These are phyloP conservation scores for Atopsyche davidsoni DNA, from an alignment of 1,140 invertebrate species.

Conservation along the genomic window DNA sequence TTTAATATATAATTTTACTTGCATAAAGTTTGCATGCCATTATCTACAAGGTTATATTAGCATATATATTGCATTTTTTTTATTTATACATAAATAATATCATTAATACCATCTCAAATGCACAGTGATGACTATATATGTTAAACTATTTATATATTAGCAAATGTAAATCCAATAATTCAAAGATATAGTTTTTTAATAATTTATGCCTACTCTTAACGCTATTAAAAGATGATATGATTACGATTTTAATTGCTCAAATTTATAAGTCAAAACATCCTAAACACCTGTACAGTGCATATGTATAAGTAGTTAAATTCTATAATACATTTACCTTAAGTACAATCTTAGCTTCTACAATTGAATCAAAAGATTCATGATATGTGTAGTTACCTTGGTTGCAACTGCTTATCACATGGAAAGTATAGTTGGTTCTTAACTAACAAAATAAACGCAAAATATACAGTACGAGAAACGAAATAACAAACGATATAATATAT, in stretches of 20 bases:
- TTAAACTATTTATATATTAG: too few species aligned
- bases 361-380: slow-evolving; percentile 37
- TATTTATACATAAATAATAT: too few species aligned
- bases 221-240: slow-evolving; percentile 23
- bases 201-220: too few species aligned
- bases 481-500: not conserved
- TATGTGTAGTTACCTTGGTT: slow-evolving; percentile 51
- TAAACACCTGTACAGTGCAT: slow-evolving; percentile 21
- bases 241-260: slow-evolving; percentile 17
- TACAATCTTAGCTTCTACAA: slow-evolving; percentile 13
- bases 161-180: too few species aligned
- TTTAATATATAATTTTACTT: too few species aligned
- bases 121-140: too few species aligned
- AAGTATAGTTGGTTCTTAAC: slow-evolving; percentile 18
- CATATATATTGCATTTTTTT: too few species aligned
- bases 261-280: slow-evolving; percentile 2
- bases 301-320: slow-evolving; percentile 18
- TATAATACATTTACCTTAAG: slow-evolving; percentile 9
- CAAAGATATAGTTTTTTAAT: too few species aligned
- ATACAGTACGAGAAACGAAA: not conserved
- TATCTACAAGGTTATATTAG: too few species aligned
- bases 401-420: slow-evolving; percentile 32
- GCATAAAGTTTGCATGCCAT: too few species aligned
- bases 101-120: too few species aligned
- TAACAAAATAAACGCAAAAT: slow-evolving; percentile 14